Evolutionary conservation across 2,797 vertebrate genomes (phyloP), one percentile per base, ranked within the genome.

Genomic region (Cichlasoma orientale): DNA sequence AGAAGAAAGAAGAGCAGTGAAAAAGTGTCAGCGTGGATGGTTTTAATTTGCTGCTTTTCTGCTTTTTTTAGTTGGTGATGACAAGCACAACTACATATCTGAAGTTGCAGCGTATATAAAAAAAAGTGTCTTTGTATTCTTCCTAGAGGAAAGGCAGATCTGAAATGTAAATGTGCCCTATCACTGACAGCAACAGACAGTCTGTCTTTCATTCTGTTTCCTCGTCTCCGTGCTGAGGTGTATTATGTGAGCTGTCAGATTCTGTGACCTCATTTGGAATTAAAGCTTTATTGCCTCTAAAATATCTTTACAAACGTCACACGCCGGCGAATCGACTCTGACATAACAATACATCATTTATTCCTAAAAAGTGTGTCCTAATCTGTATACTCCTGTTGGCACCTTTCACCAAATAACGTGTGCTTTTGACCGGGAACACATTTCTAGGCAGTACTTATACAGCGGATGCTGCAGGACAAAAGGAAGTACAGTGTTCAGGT

Each of bases 21-120:
- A 70, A 75, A 36, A 66, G 11, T 25, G 27, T 47, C 33, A 18
- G 10, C 27, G 8, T 25, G 50, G 72, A 69, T 52, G 76, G 56
- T 74, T 78, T 84, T 80, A 74, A 68, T 79, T 79, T 71, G 5
- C 44, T 50, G 36, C 44, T 73, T 73, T 59, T 55, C 9, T 56
- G 23, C 36, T 69, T 61, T 54, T 56, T 71, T 23, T 5, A 31
- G 2, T 68, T 68, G 12, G 11, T 52, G 36, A 55, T 56, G 56
- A 54, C 68, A 78, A 44, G 31, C 38, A 75, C 41, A 50, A 29
- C 75, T 66, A 53, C 29, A 38, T 29, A 10, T 56, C 31, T 61
- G 36, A 74, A 44, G 31, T 27, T 23, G 14, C 19, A 56, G 56
- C 11, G 11, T 31, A 38, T 68, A 68, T n/a, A 25, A 50, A 68